phyloP scores from a whole-genome alignment of 1,140 invertebrate genomes.

The Caerostris extrusa region DNA sequence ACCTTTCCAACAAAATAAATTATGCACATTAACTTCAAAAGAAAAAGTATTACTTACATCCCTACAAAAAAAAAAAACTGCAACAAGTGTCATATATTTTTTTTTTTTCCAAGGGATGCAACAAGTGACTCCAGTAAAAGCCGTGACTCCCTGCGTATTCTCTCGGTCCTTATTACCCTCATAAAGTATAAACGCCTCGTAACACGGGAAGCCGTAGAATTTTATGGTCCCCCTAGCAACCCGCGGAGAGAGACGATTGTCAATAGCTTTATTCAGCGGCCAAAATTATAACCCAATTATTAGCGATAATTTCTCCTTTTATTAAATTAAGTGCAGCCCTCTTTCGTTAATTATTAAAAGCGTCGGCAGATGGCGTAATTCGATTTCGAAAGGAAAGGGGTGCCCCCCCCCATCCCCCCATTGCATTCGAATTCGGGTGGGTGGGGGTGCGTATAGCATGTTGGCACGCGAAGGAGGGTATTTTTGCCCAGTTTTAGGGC shows the following conservation, averaged over 20 bases:
- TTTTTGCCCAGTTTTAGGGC: too few species aligned
- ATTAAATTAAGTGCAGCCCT: conserved; percentile 54
- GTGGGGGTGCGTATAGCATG: background rate
- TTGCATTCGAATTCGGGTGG: background rate
- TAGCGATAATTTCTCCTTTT: conserved; percentile 66
- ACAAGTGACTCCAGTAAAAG: background rate
- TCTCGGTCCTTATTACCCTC: conserved; percentile 12
- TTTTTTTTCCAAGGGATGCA: background rate
- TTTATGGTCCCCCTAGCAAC: conserved; percentile 26
- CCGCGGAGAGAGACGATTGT: background rate
- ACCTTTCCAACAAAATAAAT: too few species aligned
- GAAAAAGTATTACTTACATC: too few species aligned
- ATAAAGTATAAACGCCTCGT: conserved; percentile 48
- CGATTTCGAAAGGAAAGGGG: conserved; percentile 6
- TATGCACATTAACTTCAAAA: too few species aligned
- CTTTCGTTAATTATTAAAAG: conserved; percentile 63
- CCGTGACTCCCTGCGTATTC: background rate
- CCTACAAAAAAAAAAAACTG: background rate
- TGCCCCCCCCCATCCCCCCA: background rate
- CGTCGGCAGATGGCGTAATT: conserved; percentile 63
- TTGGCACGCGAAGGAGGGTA: background rate
- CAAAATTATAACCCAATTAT: conserved; percentile 69
- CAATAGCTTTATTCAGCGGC: conserved; percentile 37
- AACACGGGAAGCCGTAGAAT: conserved; percentile 37
- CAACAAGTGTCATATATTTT: conserved; percentile 25